Conservation (phyloP, 2,888 invertebrate species). For the Oxyscelio sp. region DNA sequence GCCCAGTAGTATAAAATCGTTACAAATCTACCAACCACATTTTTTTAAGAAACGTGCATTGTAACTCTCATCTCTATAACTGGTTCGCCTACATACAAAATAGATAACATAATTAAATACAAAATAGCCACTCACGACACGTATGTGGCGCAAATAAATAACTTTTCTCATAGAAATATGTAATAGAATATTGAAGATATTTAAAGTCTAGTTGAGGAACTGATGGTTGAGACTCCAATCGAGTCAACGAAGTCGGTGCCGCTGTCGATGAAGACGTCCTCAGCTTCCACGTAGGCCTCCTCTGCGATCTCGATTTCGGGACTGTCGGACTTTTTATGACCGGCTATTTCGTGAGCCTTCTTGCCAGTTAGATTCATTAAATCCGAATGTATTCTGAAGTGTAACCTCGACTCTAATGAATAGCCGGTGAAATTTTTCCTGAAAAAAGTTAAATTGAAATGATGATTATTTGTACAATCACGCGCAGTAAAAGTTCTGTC, state of each 20-base stretch:
- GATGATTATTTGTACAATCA: too few species aligned
- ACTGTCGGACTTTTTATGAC: slow-evolving; percentile 64
- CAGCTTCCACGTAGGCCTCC: slow-evolving; percentile 47
- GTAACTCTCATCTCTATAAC: slow-evolving; percentile 7
- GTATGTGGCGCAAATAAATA: slow-evolving; percentile 39
- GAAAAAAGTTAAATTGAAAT: too few species aligned
- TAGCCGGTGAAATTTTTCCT: slow-evolving; percentile 97
- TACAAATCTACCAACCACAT: slow-evolving; percentile 50
- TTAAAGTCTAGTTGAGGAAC: slow-evolving; percentile 74
- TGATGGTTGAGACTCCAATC: slow-evolving; percentile 66
- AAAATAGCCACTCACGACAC: slow-evolving; percentile 22
- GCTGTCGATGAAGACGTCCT: slow-evolving; percentile 69
- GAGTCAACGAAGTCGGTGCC: slow-evolving; percentile 71
- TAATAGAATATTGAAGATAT: slow-evolving; percentile 18
- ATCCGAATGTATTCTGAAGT: slow-evolving; percentile 96
- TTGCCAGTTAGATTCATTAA: slow-evolving; percentile 89
- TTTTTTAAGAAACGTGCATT: slow-evolving; percentile 38
- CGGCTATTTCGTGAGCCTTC: slow-evolving; percentile 77
- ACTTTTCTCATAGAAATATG: slow-evolving; percentile 23
- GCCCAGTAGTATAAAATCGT: slow-evolving; percentile 64
- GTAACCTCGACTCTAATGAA: slow-evolving; percentile 95
- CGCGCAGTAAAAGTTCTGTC: too few species aligned
- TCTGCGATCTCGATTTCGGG: slow-evolving; percentile 62
- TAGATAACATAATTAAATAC: slow-evolving; percentile 43
- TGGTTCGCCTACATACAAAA: slow-evolving; percentile 45